phyloP scores from a whole-genome alignment of 1,140 invertebrate genomes.

The Drosophila repleta region DNA sequence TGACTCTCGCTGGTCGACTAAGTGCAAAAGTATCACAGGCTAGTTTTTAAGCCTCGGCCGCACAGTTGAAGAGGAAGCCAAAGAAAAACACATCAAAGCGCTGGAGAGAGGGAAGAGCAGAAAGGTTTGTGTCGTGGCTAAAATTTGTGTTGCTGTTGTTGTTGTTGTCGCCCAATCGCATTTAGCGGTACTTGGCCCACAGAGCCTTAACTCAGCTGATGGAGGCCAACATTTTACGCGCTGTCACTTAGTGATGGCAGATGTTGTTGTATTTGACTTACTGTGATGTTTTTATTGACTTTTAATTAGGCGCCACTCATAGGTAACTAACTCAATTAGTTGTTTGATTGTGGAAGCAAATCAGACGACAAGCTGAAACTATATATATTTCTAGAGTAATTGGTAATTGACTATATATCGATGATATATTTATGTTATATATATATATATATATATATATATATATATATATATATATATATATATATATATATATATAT shows the following conservation, averaged over 20 bases:
- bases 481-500: no score
- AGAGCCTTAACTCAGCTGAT: constrained; percentile 2
- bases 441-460: no score
- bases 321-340: constrained; percentile 35
- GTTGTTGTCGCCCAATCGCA: constrained; percentile 2
- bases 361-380: not conserved
- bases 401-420: no score
- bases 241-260: constrained; percentile 5
- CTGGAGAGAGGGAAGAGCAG: not conserved
- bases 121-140: constrained; percentile 43
- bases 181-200: not conserved
- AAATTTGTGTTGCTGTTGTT: not conserved
- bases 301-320: constrained; percentile 42
- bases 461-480: no score
- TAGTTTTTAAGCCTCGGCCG: constrained; percentile 42
- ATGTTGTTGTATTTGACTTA: constrained; percentile 43
- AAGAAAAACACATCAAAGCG: constrained; percentile 61
- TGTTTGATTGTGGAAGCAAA: not conserved
- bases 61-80: constrained; percentile 51
- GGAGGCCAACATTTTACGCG: constrained; percentile 4
- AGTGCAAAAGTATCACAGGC: constrained; percentile 49
- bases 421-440: no score
- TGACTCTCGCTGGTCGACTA: constrained; percentile 10
- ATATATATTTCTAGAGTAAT: no score
- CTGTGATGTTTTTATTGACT: constrained; percentile 42